Base-by-base conservation (phyloP, 2,797 vertebrate species). In the Florisuga fusca region DNA sequence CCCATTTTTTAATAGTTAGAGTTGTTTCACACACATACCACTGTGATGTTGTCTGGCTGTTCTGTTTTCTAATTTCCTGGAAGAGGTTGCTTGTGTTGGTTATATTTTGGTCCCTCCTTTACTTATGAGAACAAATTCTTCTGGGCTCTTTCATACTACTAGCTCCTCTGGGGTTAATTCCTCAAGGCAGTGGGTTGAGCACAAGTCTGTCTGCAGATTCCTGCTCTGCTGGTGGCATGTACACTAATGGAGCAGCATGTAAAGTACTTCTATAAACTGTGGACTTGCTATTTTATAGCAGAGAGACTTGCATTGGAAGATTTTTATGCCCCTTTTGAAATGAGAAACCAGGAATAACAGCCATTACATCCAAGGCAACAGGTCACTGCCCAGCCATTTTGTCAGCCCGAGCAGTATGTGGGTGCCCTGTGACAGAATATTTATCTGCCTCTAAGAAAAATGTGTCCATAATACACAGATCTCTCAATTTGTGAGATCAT, bases 251-350 rank as follows among this genome's bases (percentile, higher is more conserved):
- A 61, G 67, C 4, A 12, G 74, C 77, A 59, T 58, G 64, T 91
- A 78, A 94, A 91, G 69, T 84, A 72, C 69, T 93, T 73, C 38
- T 84, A 10, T 82, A 84, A 85, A 88, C 86, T 25, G 29, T 26
- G 43, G 90, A 73, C 85, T 84, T 74, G 66, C 90, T 79, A 53
- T 90, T 75, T 93, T 76, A 81, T 73, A 79, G 83, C 77, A 63
- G 66, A 64, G 36, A 66, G 15, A 75, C 79, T 86, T 76, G 63
- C 71, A 57, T 5, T 63, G 71, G 83, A 90, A 77, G 71, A 69
- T 73, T 93, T 94, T 76, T 86, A 81, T 91, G 74, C 67, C 63
- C 45, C 69, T 84, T 95, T 89, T 84, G 77, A 76, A 95, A 91
- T 89, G 43, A 79, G 80, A 93, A 94, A 63, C 53, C 63, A 79